Conservation (phyloP, 2,113 vertebrate genomes). For the Engraulis encrasicolus region DNA sequence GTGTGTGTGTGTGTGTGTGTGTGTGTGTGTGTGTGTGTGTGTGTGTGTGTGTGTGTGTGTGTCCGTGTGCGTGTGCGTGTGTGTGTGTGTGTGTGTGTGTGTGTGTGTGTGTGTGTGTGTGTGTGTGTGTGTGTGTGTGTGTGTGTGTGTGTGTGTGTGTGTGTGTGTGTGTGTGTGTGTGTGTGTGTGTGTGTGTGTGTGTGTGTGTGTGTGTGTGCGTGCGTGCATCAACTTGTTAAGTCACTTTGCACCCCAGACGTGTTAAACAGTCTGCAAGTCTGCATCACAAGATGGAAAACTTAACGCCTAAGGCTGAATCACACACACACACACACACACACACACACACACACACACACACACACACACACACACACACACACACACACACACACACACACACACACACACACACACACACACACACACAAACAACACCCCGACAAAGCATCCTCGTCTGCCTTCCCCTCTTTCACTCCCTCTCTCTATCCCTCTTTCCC, state of each 20-base stretch:
- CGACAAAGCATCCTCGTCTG: no score
- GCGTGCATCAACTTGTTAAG: background rate
- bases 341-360: no score
- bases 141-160: background rate
- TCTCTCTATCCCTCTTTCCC: slow-evolving; percentile 15
- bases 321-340: no score
- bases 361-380: no score
- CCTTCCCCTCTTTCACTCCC: background rate
- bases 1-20: no score
- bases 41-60: background rate
- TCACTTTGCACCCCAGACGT: no score
- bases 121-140: background rate
- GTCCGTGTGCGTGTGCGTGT: background rate
- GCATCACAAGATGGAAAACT: no score
- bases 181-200: background rate
- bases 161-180: background rate
- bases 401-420: no score
- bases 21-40: background rate
- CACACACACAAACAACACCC: no score
- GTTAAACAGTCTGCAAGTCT: no score
- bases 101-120: background rate
- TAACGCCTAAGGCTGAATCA: no score
- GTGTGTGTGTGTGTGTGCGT: background rate
- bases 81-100: background rate
- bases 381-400: no score